Base-by-base conservation (phyloP, 2,797 vertebrate species). In the Rhynchonycteris naso region DNA sequence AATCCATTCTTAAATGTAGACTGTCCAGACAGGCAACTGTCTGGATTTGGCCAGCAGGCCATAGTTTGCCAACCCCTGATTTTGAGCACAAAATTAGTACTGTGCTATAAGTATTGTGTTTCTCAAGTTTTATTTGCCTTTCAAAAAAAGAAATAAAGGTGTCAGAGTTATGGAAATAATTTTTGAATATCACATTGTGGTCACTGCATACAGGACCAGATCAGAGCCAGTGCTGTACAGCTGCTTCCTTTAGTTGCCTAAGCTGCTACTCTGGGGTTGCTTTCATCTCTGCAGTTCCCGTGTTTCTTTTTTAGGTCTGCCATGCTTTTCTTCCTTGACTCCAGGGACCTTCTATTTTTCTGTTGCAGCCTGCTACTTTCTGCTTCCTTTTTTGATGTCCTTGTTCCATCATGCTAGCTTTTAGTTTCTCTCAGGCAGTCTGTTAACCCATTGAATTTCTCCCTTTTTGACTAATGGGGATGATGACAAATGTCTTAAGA, bases 41-140 rank as follows among this genome's bases (percentile, higher is more conserved):
- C 8, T 71, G 28, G 38, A 24, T 93, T 93, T 87, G 69, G n/a
- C 69, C 10, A 76, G 15, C 0, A 26, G 69, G 9, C 28, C 9
- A 3, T 24, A 35, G n/a, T 92, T 93, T 80, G 69, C n/a, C 59
- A 84, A 11, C 8, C 38, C 35, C 14, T 80, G 24, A 21, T 33
- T 83, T 87, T 68, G 63, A 84, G 10, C 80, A 47, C 30, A 88
- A 9, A 59, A 74, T 88, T 65, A 71, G 47, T 75, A 91, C 38
- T 11, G 35, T 76, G 26, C 38, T 92, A 26, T 79, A 24, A 88
- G 11, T 72, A 43, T 80, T 61, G 19, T 58, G 13, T 87, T 89
- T 95, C 61, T 82, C 26, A 58, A 71, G 50, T 83, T 90, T 74
- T 63, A 59, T 69, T 88, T 95, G 54, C 26, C 21, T 91, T 94